Base-by-base conservation (phyloP, 1,140 invertebrate species). In the Panonychus citri region DNA sequence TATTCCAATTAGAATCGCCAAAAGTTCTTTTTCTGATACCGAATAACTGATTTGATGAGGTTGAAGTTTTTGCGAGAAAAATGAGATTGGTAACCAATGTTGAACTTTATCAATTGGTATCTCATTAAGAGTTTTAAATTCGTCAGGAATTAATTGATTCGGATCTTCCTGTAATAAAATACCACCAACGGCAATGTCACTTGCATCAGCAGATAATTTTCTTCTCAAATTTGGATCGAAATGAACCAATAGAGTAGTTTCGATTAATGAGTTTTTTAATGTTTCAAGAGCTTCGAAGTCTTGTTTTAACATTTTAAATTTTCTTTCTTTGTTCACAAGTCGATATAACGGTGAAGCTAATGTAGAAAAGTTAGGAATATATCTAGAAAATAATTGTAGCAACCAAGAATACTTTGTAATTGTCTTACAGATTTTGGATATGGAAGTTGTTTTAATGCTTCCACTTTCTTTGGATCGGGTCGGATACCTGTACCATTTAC, bases 351-450 rank as follows among this genome's bases (percentile, higher is more conserved):
- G 70, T n/a, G 59, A 51, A 37, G 68, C 61, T 15, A 68, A 53
- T n/a, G 60, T 53, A 3, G 68, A 63, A 27, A 68, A 66, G 42
- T 56, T 30, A 13, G 10, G n/a, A 15, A 59, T 30, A 28, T 52
- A 59, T n/a, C 39, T 13, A 15, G 17, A 3, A 34, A 54, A 24
- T 46, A 59, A 27, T 49, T 54, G 15, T 43, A 21, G 30, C 74
- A 61, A 2, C 74, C 73, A 1, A 74, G 43, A 57, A 76, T 73
- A 28, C 62, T 24, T 46, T 68, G 57, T 0, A 75, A 25, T 42
- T 72, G 64, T 43, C 67, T 65, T 4, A 63, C 57, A 56, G 57
- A 67, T 46, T 54, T 63, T 17, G 62, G 64, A 42, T 5, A 26
- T 13, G 55, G 54, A 48, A 63, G 62, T 10, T 66, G 51, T 49